Evolutionary conservation across 2,797 vertebrate genomes (phyloP).

Genomic region (Pogonophryne albipinna): DNA sequence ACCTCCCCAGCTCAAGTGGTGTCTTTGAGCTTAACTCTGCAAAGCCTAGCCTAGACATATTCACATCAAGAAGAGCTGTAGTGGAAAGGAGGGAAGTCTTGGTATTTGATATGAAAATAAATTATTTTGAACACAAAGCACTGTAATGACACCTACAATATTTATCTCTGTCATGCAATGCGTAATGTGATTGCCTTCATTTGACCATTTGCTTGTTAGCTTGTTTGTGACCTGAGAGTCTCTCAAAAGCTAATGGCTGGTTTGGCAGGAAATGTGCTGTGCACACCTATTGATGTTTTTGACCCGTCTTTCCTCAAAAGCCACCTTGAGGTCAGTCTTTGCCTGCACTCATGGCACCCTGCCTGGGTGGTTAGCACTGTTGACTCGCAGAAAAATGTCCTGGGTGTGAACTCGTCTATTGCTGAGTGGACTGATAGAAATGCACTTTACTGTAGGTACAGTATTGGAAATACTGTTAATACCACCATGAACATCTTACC

Average conservation of each 20-base stretch:
- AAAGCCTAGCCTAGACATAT: slow-evolving; percentile 51
- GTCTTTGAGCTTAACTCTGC: slow-evolving; percentile 47
- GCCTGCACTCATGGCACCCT: slow-evolving; percentile 46
- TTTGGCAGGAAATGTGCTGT: too few species aligned
- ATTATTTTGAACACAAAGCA: slow-evolving; percentile 29
- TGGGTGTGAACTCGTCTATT: slow-evolving; percentile 27
- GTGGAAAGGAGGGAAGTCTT: not conserved
- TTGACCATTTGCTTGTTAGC: slow-evolving; percentile 23
- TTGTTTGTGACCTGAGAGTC: slow-evolving; percentile 22
- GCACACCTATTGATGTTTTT: slow-evolving; percentile 62
- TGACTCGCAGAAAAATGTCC: slow-evolving; percentile 39
- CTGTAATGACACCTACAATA: slow-evolving; percentile 1
- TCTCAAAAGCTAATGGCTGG: slow-evolving; percentile 32
- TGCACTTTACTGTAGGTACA: not conserved
- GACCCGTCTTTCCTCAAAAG: slow-evolving; percentile 51
- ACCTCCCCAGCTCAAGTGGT: slow-evolving; percentile 57
- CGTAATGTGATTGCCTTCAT: slow-evolving; percentile 25
- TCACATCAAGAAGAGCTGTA: slow-evolving; percentile 37
- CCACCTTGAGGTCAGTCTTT: slow-evolving; percentile 54
- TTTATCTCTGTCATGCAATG: slow-evolving; percentile 3
- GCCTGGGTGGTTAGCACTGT: slow-evolving; percentile 56
- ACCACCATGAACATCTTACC: slow-evolving; percentile 4
- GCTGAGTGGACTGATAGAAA: slow-evolving; percentile 32
- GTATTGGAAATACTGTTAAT: slow-evolving; percentile 9
- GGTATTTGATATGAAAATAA: slow-evolving; percentile 30